Base-by-base conservation (phyloP, 2,888 invertebrate genomes). In the Trissonchulus latispiculum region DNA sequence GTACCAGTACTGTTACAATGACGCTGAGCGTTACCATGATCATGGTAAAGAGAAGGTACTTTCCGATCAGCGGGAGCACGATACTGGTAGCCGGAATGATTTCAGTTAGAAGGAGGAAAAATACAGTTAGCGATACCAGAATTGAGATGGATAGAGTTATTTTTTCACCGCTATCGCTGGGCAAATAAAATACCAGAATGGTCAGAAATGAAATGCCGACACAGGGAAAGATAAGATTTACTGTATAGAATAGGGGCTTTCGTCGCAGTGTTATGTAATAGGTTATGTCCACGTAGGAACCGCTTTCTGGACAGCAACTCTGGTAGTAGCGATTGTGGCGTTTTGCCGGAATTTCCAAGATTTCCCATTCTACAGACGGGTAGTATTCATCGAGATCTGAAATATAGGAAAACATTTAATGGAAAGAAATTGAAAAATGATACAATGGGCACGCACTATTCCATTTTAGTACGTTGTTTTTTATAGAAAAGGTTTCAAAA, bases 141-240 rank as follows among this genome's bases (percentile, higher is more conserved):
- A 96, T 96, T 80, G 95, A 95, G 84, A 95, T 95, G 87, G 95
- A 95, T 83, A 97, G 89, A 82, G 95, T 93, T 81, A 96, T 95
- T 89, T 96, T 96, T 86, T 96, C 95, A 31, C 95, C 95, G 1
- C 95, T 94, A 85, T 96, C 96, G 36, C 95, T 94, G 0, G 96
- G 96, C 76, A 97, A 86, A 84, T 96, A 96, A 86, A 99, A 99
- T 68, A 99, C 97, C 70, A 97, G 87, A 68, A 81, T 78, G 23
- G 81, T 85, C 95, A 64, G 66, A 64, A 64, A 64, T 28, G 66
- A 64, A 15, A 64, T 8, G 18, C 32, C 31, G 8, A 64, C n/a
- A 29, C 32, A 64, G 18, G 66, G 66, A 15, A 64, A 15, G 18
- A 64, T 85, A 15, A 64, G 35, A 33, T 32, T 32, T 8, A 64